Conservation (phyloP, 2,113 vertebrate genomes). For the Thunnus thynnus region DNA sequence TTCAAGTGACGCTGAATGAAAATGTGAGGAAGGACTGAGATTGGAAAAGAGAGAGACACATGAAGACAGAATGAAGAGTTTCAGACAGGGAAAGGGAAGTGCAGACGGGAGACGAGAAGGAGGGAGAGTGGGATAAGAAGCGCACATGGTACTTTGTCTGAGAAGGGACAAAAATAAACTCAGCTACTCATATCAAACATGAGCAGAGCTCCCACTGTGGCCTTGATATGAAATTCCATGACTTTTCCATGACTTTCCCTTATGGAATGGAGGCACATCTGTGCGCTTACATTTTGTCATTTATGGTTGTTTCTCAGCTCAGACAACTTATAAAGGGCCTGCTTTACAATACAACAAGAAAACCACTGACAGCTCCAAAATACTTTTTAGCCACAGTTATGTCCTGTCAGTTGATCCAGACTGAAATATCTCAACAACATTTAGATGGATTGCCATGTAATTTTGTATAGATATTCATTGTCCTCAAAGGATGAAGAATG, state of each 20-base stretch:
- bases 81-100: neutral
- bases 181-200: slow-evolving; percentile 29
- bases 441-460: neutral
- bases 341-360: neutral
- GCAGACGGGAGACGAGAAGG: slow-evolving; percentile 25
- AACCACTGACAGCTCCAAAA: no score
- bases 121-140: slow-evolving; percentile 41
- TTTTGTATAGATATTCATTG: no score
- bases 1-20: slow-evolving; percentile 9
- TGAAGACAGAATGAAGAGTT: neutral
- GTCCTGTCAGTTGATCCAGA: neutral
- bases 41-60: slow-evolving; percentile 5
- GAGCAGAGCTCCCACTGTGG: slow-evolving; percentile 40
- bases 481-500: neutral
- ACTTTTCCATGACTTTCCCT: slow-evolving; percentile 55
- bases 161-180: slow-evolving; percentile 51
- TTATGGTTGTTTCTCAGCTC: slow-evolving; percentile 6
- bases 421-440: neutral
- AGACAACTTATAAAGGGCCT: neutral
- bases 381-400: no score
- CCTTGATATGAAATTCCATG: slow-evolving; percentile 39
- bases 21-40: neutral
- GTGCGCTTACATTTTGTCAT: neutral
- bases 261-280: slow-evolving; percentile 12
- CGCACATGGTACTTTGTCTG: slow-evolving; percentile 43